These are phyloP conservation scores for Lasioglossum leucozonium DNA, from an alignment of 2,888 invertebrate species.

Conservation along the genomic window DNA sequence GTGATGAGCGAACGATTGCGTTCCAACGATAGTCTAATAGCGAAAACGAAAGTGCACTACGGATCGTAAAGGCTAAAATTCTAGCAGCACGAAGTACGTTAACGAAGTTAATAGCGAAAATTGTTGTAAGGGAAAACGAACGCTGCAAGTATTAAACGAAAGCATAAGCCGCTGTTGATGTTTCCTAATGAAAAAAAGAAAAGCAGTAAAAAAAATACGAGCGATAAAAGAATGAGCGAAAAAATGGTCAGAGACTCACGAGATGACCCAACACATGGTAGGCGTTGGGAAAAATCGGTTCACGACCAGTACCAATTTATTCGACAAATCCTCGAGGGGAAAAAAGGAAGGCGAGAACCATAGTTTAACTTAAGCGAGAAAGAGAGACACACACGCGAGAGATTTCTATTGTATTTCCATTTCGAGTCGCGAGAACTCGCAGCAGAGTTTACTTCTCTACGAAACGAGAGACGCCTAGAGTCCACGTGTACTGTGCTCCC, in stretches of 20 bases:
- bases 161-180: slow-evolving; percentile 70
- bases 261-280: slow-evolving; percentile 16
- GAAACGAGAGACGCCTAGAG: slow-evolving; percentile 52
- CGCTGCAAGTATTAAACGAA: slow-evolving; percentile 64
- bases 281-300: slow-evolving; percentile 34
- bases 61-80: slow-evolving; percentile 73
- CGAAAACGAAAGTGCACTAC: slow-evolving; percentile 76
- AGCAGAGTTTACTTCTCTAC: slow-evolving; percentile 34
- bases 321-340: slow-evolving; percentile 44
- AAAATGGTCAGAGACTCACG: neutral
- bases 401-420: slow-evolving; percentile 61
- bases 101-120: slow-evolving; percentile 77
- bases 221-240: slow-evolving; percentile 32
- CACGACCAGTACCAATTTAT: slow-evolving; percentile 56
- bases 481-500: slow-evolving; percentile 49
- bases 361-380: slow-evolving; percentile 35
- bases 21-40: slow-evolving; percentile 69
- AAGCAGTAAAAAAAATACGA: slow-evolving; percentile 11
- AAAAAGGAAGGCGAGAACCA: slow-evolving; percentile 8
- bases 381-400: slow-evolving; percentile 38
- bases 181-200: slow-evolving; percentile 65
- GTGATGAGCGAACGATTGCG: slow-evolving; percentile 55
- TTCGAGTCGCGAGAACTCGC: slow-evolving; percentile 40
- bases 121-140: slow-evolving; percentile 68
- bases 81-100: slow-evolving; percentile 79